Evolutionary conservation across 1,140 invertebrate species (phyloP).

Genomic region (Tetragonula clypearis): DNA sequence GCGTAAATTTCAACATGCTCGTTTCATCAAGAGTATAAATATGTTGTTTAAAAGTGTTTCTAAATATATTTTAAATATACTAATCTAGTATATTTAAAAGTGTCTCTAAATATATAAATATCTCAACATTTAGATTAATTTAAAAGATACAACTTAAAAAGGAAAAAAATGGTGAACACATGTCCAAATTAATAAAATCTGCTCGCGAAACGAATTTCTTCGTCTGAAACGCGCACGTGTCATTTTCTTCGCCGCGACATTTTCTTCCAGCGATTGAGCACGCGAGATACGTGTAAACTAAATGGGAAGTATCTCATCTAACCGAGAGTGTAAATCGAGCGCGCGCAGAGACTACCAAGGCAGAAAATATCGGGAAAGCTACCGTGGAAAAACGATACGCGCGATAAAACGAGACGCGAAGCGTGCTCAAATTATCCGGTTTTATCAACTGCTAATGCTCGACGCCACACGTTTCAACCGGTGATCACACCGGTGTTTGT

Average conservation of each 20-base stretch:
- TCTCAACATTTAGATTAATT: background rate
- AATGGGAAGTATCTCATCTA: background rate
- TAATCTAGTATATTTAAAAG: too few relatives aligned
- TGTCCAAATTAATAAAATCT: background rate
- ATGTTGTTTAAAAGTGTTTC: too few relatives aligned
- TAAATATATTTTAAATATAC: too few relatives aligned
- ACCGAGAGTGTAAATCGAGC: background rate
- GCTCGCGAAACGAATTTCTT: background rate
- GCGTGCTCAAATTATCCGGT: background rate
- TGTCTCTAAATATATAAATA: background rate
- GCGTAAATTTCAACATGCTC: too few relatives aligned
- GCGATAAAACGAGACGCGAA: too few relatives aligned
- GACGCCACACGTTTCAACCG: background rate
- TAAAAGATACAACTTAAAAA: background rate
- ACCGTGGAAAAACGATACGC: background rate
- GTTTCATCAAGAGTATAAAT: too few relatives aligned
- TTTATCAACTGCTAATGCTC: background rate
- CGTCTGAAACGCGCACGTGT: background rate
- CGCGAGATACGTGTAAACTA: background rate
- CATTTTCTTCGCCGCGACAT: background rate
- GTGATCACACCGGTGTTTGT: background rate
- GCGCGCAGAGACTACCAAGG: background rate
- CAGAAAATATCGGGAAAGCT: background rate
- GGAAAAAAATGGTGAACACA: background rate
- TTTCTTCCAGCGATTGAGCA: background rate